Evolutionary conservation across 1,140 invertebrate species (phyloP).

Genomic region (Acyrthosiphon pisum): DNA sequence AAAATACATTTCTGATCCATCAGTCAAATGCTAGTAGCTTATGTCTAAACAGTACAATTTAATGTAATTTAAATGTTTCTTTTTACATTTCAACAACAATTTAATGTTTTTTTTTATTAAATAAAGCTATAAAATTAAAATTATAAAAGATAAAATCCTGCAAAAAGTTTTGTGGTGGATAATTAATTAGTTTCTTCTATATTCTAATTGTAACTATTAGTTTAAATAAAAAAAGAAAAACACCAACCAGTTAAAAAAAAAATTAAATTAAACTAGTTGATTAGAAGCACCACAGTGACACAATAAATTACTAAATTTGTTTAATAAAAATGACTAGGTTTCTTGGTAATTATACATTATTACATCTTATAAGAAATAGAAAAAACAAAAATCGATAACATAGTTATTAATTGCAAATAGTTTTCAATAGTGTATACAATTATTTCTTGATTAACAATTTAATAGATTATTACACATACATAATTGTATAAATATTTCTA

Average conservation of each 20-base stretch:
- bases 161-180: neutral
- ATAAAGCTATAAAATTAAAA: neutral
- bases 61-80: neutral
- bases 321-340: slow-evolving; percentile 45
- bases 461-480: neutral
- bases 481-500: neutral
- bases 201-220: neutral
- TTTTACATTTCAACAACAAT: neutral
- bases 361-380: slow-evolving; percentile 4
- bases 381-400: slow-evolving; percentile 4
- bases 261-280: neutral
- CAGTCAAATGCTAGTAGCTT: neutral
- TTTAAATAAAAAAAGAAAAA: slow-evolving; percentile 21
- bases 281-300: slow-evolving; percentile 12
- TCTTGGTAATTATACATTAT: slow-evolving; percentile 25
- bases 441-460: neutral
- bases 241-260: slow-evolving; percentile 18
- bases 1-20: slow-evolving; percentile 10
- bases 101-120: neutral
- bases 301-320: neutral
- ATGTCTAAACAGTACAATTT: neutral
- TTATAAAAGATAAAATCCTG: neutral
- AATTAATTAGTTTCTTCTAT: neutral
- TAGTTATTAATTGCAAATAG: neutral
- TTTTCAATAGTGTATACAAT: neutral